A percentile compares a stretch with the other conserved stretches of the same genome.
Evolutionary conservation across 1,140 invertebrate genomes (phyloP).

Genomic region (Cydia fagiglandana): DNA sequence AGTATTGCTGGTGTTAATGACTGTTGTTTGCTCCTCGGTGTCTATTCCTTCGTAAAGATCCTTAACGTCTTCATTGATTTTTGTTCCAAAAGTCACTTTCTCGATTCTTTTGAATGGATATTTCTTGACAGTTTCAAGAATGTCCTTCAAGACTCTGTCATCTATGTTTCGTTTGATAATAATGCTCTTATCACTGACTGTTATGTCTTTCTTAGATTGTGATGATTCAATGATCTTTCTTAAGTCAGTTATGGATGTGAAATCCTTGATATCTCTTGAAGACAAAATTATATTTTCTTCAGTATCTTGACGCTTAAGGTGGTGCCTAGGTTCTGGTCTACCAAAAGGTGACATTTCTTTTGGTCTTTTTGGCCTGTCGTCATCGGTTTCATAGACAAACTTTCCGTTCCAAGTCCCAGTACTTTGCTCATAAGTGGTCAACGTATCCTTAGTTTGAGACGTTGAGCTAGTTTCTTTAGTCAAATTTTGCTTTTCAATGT

Average conservation of each 20-base stretch:
- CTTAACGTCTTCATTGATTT: slow-evolving; percentile 74
- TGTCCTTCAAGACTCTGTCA: slow-evolving; percentile 70
- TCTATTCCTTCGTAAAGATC: slow-evolving; percentile 74
- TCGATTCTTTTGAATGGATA: slow-evolving; percentile 75
- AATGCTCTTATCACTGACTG: slow-evolving; percentile 73
- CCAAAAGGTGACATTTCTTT: slow-evolving; percentile 73
- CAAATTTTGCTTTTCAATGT: slow-evolving; percentile 62
- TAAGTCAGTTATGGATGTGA: slow-evolving; percentile 72
- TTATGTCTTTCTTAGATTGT: slow-evolving; percentile 66
- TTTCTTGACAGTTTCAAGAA: slow-evolving; percentile 73
- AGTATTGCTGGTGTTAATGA: slow-evolving; percentile 63
- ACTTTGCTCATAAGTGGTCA: slow-evolving; percentile 71
- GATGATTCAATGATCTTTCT: slow-evolving; percentile 71
- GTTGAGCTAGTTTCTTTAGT: slow-evolving; percentile 58
- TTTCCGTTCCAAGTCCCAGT: slow-evolving; percentile 75
- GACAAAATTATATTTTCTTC: slow-evolving; percentile 75
- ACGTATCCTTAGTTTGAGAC: slow-evolving; percentile 67
- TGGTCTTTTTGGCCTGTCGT: slow-evolving; percentile 65
- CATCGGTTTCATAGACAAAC: slow-evolving; percentile 70
- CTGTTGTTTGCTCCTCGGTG: slow-evolving; percentile 60
- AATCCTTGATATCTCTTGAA: slow-evolving; percentile 74
- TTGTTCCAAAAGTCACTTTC: slow-evolving; percentile 71
- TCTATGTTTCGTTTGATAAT: slow-evolving; percentile 73
- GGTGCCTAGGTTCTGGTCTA: slow-evolving; percentile 67
- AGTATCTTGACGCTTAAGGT: slow-evolving; percentile 72